Evolutionary conservation across 2,888 invertebrate genomes (phyloP), one percentile per base, ranked within the genome.

Genomic region (Sarcophaga subvicina): DNA sequence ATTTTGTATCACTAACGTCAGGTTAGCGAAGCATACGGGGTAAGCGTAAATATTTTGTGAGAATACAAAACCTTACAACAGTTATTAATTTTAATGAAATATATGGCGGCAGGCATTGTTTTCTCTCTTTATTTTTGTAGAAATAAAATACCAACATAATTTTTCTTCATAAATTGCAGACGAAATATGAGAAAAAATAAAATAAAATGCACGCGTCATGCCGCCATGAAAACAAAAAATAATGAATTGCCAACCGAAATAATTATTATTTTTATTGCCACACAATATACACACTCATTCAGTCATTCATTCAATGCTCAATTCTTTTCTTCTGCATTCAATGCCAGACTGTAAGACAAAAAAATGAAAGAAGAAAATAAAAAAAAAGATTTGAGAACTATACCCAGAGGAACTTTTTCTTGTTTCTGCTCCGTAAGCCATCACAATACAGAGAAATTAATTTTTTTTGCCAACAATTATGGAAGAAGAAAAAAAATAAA

Each of bases 41-140:
- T 37, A 8, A 37, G 8, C 37, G 37, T 37, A 37, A 8, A 37
- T 37, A 8, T 37, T 37, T 37, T 37, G 37, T 37, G 8, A 37
- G 10, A 37, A 37, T 37, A 10, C 10, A 37, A 37, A 37, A 37
- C 2, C 8, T 37, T 37, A 37, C 63, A 82, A 49, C 77, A 76
- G 70, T 82, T 78, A 79, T 83, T 79, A 79, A 70, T 83, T 79
- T 70, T 20, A 63, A 79, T 79, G 64, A 75, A 79, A 75, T 79
- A 83, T 79, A 20, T 70, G 76, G 79, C 79, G 66, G 54, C 75
- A 2, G 37, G 37, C 2, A 8, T 37, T 37, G 10, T 37, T 37
- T 8, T 6, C 37, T 37, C 37, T 37, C 8, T 37, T 8, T 37
- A 37, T 37, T 37, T 37, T 37, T 37, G 37, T 37, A 10, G 37